A percentile compares a stretch with the other conserved stretches of the same genome.
Evolutionary conservation across 1,140 invertebrate species (phyloP).

Genomic region (Himalopsyche phryganea): DNA sequence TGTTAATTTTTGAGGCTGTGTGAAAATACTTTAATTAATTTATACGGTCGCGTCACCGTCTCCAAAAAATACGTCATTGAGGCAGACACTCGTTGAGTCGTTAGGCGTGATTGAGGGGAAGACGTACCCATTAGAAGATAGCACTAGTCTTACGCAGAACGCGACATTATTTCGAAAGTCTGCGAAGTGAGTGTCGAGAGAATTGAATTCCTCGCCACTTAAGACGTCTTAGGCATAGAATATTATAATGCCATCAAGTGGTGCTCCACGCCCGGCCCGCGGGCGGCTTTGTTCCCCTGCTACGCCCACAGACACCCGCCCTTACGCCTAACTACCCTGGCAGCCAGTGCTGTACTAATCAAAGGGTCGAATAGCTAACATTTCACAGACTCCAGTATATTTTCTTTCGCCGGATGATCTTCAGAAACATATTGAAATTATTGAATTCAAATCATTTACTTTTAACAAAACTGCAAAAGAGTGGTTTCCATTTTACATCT

Average conservation of each 20-base stretch:
- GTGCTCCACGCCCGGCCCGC: not conserved
- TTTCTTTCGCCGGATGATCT: too few species aligned
- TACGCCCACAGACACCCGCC: not conserved
- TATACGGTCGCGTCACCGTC: too few species aligned
- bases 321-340: not conserved
- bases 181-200: conserved; percentile 17
- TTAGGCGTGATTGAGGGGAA: not conserved
- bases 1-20: too few species aligned
- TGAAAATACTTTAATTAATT: too few species aligned
- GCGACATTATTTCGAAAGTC: conserved; percentile 11
- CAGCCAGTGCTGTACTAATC: not conserved
- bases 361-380: not conserved
- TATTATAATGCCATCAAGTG: conserved; percentile 22
- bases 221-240: conserved; percentile 9
- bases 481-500: too few species aligned
- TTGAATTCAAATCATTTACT: too few species aligned
- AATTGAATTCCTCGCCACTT: conserved; percentile 7
- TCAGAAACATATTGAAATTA: too few species aligned
- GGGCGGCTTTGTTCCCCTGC: conserved; percentile 10
- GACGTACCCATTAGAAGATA: not conserved
- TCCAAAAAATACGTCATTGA: too few species aligned
- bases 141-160: not conserved
- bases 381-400: too few species aligned
- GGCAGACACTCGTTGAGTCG: too few species aligned
- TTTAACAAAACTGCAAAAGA: too few species aligned